These are phyloP conservation scores for Phyllostomus discolor DNA, from an alignment of 2,113 vertebrate species.

Conservation along the genomic window DNA sequence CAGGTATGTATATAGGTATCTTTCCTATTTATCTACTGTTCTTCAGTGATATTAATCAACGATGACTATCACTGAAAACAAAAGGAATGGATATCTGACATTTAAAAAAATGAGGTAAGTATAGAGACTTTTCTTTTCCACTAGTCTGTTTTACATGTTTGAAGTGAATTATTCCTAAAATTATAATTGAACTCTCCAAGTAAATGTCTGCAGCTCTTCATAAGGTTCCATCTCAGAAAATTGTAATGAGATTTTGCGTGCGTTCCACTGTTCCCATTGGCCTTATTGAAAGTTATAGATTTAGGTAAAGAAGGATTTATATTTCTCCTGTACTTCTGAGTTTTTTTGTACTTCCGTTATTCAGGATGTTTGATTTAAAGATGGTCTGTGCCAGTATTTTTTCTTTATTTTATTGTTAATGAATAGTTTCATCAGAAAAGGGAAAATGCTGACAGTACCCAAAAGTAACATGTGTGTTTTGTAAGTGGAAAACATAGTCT, in stretches of 20 bases:
- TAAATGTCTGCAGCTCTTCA: neutral
- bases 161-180: neutral
- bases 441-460: neutral
- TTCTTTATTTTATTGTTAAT: constrained; percentile 33
- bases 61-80: neutral
- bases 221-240: constrained; percentile 27
- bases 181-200: constrained; percentile 1
- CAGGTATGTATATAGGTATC: constrained; percentile 84
- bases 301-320: neutral
- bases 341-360: neutral
- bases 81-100: neutral
- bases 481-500: neutral
- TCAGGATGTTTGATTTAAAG: neutral
- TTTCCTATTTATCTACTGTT: constrained; percentile 31
- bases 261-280: neutral
- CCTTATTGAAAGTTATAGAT: neutral
- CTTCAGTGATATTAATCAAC: constrained; percentile 17
- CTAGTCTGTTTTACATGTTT: constrained; percentile 10
- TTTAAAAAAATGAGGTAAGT: constrained; percentile 25
- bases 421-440: constrained; percentile 3
- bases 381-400: neutral
- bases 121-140: constrained; percentile 8
- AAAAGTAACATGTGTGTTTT: neutral
- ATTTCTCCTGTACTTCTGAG: neutral
- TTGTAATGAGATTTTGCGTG: neutral